Percentiles rank a stretch among this genome's conserved stretches.
phyloP scores from a whole-genome alignment of 2,113 vertebrate genomes.

The Cyphomyrus plagiostoma region DNA sequence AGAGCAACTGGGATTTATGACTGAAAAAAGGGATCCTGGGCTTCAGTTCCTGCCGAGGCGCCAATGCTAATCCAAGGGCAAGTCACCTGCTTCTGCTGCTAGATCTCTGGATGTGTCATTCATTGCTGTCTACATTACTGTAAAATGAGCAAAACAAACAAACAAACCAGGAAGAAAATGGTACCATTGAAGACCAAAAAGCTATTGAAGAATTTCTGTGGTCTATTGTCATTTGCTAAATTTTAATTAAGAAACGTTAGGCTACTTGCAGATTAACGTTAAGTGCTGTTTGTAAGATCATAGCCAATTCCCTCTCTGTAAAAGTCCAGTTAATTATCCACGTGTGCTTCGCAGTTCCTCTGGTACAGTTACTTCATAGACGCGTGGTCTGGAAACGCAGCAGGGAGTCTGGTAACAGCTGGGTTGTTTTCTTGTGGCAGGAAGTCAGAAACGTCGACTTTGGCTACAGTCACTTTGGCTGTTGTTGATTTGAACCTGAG shows the following conservation, averaged over 20 bases:
- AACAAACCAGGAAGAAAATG: neutral
- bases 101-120: neutral
- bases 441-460: neutral
- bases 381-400: neutral
- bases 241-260: neutral
- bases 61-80: constrained; percentile 7
- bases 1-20: constrained; percentile 28
- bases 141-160: constrained; percentile 12
- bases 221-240: neutral
- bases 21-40: constrained; percentile 18
- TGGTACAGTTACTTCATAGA: neutral
- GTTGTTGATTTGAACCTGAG: neutral
- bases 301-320: neutral
- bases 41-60: neutral
- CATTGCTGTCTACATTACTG: constrained; percentile 12
- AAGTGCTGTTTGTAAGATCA: neutral
- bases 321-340: neutral
- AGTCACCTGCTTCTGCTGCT: constrained; percentile 24
- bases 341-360: neutral
- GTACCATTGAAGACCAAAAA: neutral
- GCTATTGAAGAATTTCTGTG: neutral
- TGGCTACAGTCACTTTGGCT: neutral
- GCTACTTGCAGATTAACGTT: neutral
- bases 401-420: neutral
- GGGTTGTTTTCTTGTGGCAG: neutral